Evolutionary conservation across 2,888 invertebrate genomes (phyloP).

Genomic region (Ctena decussata): DNA sequence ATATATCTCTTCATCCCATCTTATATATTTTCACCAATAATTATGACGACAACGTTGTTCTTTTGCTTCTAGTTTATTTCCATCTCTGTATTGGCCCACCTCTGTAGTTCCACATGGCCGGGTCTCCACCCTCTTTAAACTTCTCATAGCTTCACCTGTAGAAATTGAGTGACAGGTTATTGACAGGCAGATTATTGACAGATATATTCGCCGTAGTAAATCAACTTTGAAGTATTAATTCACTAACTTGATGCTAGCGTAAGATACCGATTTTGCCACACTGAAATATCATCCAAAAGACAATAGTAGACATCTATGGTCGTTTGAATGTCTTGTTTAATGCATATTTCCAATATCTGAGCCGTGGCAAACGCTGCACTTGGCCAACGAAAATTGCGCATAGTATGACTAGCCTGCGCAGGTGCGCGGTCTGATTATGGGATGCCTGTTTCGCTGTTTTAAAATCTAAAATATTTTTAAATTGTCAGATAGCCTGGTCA

Average conservation of each 20-base stretch:
- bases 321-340: not conserved
- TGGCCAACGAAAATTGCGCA: too few species aligned
- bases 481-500: too few species aligned
- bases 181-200: not conserved
- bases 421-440: too few species aligned
- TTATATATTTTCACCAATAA: not conserved
- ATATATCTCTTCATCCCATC: constrained; percentile 4
- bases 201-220: constrained; percentile 3
- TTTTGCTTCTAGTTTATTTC: not conserved
- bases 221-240: constrained; percentile 7
- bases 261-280: not conserved
- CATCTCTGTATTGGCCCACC: not conserved
- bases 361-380: too few species aligned
- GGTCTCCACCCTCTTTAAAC: not conserved
- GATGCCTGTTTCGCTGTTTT: too few species aligned
- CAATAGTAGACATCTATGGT: not conserved
- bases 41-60: not conserved
- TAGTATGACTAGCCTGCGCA: too few species aligned
- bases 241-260: not conserved
- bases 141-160: not conserved
- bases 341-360: not conserved
- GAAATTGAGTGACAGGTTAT: constrained; percentile 8
- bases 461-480: too few species aligned
- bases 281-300: not conserved
- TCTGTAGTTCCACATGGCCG: not conserved